These are phyloP conservation scores for Nasonia oneida DNA, from an alignment of 2,888 invertebrate genomes.

Conservation along the genomic window DNA sequence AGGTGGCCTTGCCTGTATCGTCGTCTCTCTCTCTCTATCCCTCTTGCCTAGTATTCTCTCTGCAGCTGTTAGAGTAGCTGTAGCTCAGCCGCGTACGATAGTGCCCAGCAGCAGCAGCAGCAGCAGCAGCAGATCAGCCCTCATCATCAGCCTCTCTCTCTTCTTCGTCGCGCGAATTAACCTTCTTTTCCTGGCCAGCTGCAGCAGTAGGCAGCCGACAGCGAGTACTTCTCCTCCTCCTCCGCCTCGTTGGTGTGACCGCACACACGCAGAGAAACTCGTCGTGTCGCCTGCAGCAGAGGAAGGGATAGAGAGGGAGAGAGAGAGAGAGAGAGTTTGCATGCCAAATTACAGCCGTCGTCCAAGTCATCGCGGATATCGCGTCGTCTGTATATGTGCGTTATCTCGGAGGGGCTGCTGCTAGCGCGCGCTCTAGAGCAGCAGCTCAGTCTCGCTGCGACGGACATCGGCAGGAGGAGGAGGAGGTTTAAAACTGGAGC, in stretches of 20 bases:
- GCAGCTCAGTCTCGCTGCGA: slow-evolving; percentile 6
- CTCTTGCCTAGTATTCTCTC: neutral
- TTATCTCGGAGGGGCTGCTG: slow-evolving; percentile 13
- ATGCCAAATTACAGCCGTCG: slow-evolving; percentile 29
- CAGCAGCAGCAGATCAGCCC: neutral
- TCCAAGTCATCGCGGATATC: slow-evolving; percentile 14
- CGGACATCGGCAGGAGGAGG: neutral
- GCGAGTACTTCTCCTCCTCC: slow-evolving; percentile 19
- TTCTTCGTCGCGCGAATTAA: slow-evolving; percentile 24
- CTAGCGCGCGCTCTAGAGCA: neutral
- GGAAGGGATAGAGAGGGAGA: neutral
- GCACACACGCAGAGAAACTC: neutral
- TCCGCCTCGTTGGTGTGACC: neutral
- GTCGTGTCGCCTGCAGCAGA: neutral
- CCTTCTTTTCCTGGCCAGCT: slow-evolving; percentile 31
- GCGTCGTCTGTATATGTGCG: neutral
- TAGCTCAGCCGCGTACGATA: neutral
- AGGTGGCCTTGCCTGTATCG: slow-evolving; percentile 64
- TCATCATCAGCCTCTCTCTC: neutral
- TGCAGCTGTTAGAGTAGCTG: neutral
- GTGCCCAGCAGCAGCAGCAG: neutral
- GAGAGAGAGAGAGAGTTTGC: neutral
- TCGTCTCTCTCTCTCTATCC: neutral
- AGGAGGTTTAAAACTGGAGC: slow-evolving; percentile 36
- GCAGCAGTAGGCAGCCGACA: neutral